Evolutionary conservation across 2,113 vertebrate species (phyloP).

Genomic region (Sceloporus tristichus): DNA sequence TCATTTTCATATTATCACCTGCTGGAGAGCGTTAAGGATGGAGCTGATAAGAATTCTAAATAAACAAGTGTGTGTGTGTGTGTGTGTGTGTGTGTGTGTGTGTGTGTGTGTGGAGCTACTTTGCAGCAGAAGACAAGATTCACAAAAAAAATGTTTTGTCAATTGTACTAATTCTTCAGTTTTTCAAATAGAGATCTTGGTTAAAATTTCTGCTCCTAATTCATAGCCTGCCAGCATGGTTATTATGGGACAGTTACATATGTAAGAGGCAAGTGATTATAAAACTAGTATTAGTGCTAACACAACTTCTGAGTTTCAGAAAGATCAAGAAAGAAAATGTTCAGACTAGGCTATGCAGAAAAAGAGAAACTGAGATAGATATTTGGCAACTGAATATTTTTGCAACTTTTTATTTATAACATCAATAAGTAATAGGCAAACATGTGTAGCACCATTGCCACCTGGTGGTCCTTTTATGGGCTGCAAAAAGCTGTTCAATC

Average conservation of each 20-base stretch:
- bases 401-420: constrained; percentile 51
- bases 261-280: neutral
- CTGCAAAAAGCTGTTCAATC: neutral
- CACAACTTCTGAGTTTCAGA: constrained; percentile 5
- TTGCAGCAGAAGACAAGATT: neutral
- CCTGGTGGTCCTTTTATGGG: constrained; percentile 57
- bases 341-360: constrained; percentile 53
- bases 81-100: no score
- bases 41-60: neutral
- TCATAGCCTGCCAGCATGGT: neutral
- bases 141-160: neutral
- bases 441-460: constrained; percentile 62
- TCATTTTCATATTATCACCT: neutral
- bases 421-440: neutral
- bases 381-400: constrained; percentile 48
- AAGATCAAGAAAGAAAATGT: constrained; percentile 25
- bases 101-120: no score
- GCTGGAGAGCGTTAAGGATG: neutral
- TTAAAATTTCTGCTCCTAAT: neutral
- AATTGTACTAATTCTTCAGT: neutral
- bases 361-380: constrained; percentile 63
- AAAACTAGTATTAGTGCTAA: neutral
- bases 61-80: no score
- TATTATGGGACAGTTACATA: neutral
- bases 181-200: neutral